Base-by-base conservation (phyloP, 2,888 invertebrate species). In the Brachyptera putata region DNA sequence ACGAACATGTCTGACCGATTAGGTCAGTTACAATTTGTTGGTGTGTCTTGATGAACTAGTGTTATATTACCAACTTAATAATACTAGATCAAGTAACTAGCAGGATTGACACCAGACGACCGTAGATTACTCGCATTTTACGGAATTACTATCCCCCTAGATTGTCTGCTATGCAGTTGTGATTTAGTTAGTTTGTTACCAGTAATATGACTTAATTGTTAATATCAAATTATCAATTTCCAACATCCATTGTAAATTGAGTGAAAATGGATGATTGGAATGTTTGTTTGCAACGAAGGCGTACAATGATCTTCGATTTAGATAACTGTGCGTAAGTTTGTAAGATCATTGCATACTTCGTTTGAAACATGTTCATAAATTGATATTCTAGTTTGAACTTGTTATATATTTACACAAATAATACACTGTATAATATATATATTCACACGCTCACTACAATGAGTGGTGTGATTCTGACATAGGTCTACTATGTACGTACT, bases 41-140 rank as follows among this genome's bases (percentile, higher is more conserved):
- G 30, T n/a, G 49, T 53, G 53, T 53, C 53, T 53, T 53, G 53
- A 16, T 53, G 36, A 53, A 53, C 53, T 53, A 53, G 53, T 53
- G 53, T 53, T 46, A n/a, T 18, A 14, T 39, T 39, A 7, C 7
- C 30, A 11, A 7, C 11, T 30, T 30, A 30, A 30, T 11, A 7
- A 11, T 11, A 30, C 30, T 30, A 30, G 5, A 30, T 30, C 30
- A 5, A n/a, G n/a, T n/a, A n/a, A n/a, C n/a, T n/a, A n/a, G n/a
- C n/a, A n/a, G n/a, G n/a, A n/a, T n/a, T n/a, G n/a, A n/a, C n/a
- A n/a, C n/a, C n/a, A n/a, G n/a, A n/a, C n/a, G n/a, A n/a, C n/a
- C n/a, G n/a, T n/a, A n/a, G n/a, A n/a, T n/a, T n/a, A n/a, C n/a
- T n/a, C n/a, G n/a, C n/a, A n/a, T n/a, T n/a, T n/a, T n/a, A n/a